Conservation (phyloP, 2,797 vertebrate genomes). For the Tapera naevia region DNA sequence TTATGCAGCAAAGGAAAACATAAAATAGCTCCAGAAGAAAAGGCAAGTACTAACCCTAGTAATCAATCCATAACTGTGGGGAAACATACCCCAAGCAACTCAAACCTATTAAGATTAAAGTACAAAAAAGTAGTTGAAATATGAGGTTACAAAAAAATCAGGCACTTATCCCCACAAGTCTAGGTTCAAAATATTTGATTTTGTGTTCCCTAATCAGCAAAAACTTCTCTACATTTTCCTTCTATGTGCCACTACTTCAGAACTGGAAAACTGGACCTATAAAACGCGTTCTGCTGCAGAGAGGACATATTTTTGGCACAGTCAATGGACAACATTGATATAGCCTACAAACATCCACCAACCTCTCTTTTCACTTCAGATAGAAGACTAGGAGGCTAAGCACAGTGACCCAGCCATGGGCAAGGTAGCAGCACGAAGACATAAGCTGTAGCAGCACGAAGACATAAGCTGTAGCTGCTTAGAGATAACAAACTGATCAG, state of each 20-base stretch:
- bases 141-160: not conserved
- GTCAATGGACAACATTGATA: not conserved
- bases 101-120: not conserved
- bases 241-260: not conserved
- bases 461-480: not conserved
- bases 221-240: not conserved
- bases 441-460: not conserved
- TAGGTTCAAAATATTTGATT: not conserved
- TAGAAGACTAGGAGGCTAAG: not conserved
- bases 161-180: not conserved
- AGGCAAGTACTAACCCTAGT: not conserved
- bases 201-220: not conserved
- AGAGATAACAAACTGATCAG: not conserved
- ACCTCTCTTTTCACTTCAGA: not conserved
- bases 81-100: not conserved
- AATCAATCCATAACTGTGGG: not conserved
- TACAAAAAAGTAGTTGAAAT: not conserved
- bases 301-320: not conserved
- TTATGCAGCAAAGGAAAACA: constrained; percentile 19
- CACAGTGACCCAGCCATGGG: not conserved
- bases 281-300: not conserved
- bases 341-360: not conserved
- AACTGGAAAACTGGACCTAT: not conserved
- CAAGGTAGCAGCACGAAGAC: not conserved
- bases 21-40: not conserved